Conservation (phyloP, 1,140 invertebrate species). For the Leptinotarsa lineolata region DNA sequence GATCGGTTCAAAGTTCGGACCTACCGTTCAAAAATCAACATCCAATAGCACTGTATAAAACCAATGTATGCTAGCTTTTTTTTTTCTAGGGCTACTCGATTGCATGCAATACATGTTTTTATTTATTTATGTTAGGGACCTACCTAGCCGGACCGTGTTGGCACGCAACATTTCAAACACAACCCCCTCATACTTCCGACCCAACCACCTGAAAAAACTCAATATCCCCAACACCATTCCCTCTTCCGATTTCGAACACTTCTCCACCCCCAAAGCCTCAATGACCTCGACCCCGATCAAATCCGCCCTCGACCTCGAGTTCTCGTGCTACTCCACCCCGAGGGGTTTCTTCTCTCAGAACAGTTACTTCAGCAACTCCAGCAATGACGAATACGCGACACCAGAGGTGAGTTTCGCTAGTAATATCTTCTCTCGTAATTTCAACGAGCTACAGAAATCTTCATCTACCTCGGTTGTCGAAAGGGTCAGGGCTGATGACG, state of each 20-base stretch:
- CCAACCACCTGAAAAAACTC: slow-evolving; percentile 37
- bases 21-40: not conserved
- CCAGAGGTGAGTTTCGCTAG: slow-evolving; percentile 38
- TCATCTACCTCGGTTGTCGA: slow-evolving; percentile 44
- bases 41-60: not conserved
- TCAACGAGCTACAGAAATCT: slow-evolving; percentile 48
- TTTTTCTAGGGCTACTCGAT: not conserved
- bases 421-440: slow-evolving; percentile 43
- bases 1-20: no score
- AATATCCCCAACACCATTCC: slow-evolving; percentile 40
- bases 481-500: slow-evolving; percentile 22
- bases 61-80: slow-evolving; percentile 5
- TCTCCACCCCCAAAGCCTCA: slow-evolving; percentile 24
- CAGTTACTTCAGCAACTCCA: slow-evolving; percentile 39
- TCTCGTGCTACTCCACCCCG: slow-evolving; percentile 22
- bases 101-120: slow-evolving; percentile 16
- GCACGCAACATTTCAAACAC: slow-evolving; percentile 18
- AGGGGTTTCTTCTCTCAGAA: slow-evolving; percentile 34
- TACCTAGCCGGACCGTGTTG: slow-evolving; percentile 38
- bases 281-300: slow-evolving; percentile 34
- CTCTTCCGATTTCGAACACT: slow-evolving; percentile 13
- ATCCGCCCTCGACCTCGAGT: slow-evolving; percentile 34
- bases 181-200: slow-evolving; percentile 16
- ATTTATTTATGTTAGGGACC: slow-evolving; percentile 27
- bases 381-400: slow-evolving; percentile 45